These are phyloP conservation scores for Carassius carassius DNA, from an alignment of 2,113 vertebrate species.

Conservation along the genomic window DNA sequence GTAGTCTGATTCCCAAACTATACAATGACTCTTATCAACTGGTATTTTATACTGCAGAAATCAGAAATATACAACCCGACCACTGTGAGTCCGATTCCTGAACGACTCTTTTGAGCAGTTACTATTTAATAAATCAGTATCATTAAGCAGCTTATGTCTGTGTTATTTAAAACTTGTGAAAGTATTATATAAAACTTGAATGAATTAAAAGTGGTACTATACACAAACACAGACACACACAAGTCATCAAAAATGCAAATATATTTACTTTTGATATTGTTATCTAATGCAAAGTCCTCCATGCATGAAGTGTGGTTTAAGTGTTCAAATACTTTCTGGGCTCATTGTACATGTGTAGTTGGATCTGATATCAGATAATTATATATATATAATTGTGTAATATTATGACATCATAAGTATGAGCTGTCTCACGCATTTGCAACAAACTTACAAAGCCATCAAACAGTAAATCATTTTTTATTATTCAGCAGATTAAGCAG, in stretches of 20 bases:
- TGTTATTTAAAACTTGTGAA: not conserved
- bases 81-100: not conserved
- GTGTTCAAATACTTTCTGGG: not conserved
- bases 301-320: not conserved
- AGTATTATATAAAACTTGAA: not conserved
- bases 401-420: not conserved
- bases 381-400: not conserved
- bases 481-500: not conserved
- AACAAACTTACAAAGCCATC: not conserved
- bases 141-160: not conserved
- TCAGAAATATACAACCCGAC: not conserved
- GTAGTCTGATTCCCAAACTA: not conserved
- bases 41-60: not conserved
- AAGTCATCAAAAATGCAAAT: not conserved
- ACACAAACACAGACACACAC: too few relatives aligned
- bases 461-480: not conserved
- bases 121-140: not conserved
- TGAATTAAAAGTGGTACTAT: not conserved
- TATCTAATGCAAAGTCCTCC: constrained; percentile 2
- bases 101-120: not conserved
- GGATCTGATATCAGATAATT: not conserved
- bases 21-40: not conserved
- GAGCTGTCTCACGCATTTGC: not conserved
- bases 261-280: not conserved
- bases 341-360: constrained; percentile 8